These are phyloP conservation scores for Urocyon cinereoargenteus DNA, from an alignment of 2,797 vertebrate genomes.

Conservation along the genomic window DNA sequence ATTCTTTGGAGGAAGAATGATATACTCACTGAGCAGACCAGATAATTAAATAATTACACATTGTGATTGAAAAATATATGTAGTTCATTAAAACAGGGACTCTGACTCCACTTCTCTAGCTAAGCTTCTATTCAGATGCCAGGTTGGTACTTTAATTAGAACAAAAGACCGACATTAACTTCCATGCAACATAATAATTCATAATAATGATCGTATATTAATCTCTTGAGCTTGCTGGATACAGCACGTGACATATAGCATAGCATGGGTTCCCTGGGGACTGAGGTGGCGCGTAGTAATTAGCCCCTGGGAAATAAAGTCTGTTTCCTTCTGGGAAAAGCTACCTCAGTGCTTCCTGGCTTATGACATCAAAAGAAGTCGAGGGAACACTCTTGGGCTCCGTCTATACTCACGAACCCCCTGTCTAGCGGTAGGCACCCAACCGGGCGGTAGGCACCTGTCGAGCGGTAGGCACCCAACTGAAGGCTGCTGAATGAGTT, in stretches of 20 bases:
- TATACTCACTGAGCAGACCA: slow-evolving; percentile 35
- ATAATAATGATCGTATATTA: slow-evolving; percentile 77
- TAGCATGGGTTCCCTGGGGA: slow-evolving; percentile 34
- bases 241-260: slow-evolving; percentile 62
- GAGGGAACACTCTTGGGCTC: neutral
- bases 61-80: slow-evolving; percentile 72
- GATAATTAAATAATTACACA: slow-evolving; percentile 72
- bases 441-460: neutral
- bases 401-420: neutral
- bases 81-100: slow-evolving; percentile 70
- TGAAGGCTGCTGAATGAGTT: slow-evolving; percentile 1
- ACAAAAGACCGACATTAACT: slow-evolving; percentile 78
- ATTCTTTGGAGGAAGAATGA: slow-evolving; percentile 37
- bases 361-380: neutral
- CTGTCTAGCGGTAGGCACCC: neutral
- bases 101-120: slow-evolving; percentile 74
- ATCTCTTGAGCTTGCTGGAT: slow-evolving; percentile 73
- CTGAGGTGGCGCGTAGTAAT: slow-evolving; percentile 61
- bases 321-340: slow-evolving; percentile 57
- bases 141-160: slow-evolving; percentile 73
- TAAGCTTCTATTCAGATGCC: slow-evolving; percentile 71
- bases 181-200: slow-evolving; percentile 74
- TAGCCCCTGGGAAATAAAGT: slow-evolving; percentile 67
- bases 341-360: slow-evolving; percentile 31
- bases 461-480: neutral